These are phyloP conservation scores for Xanthostigma xanthostigma DNA, from an alignment of 2,888 invertebrate genomes.

Conservation along the genomic window DNA sequence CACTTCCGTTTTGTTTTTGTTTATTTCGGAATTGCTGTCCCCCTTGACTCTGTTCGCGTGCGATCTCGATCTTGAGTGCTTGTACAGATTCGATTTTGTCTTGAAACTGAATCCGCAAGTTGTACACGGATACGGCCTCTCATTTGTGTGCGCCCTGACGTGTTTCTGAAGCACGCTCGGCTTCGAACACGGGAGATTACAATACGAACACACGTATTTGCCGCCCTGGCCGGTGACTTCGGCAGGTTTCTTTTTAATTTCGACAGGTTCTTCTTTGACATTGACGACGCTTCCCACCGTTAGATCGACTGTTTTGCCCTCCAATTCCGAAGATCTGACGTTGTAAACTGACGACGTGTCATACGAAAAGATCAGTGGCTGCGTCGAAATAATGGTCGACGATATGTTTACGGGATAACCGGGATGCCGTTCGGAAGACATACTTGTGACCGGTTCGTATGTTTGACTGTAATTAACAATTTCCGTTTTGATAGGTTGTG, in stretches of 20 bases:
- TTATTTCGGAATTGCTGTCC: constrained; percentile 8
- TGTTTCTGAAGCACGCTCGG: constrained; percentile 89
- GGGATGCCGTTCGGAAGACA: too few relatives aligned
- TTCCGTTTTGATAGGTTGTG: too few relatives aligned
- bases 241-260: constrained; percentile 19
- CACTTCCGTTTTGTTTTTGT: constrained; percentile 7
- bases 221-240: constrained; percentile 29
- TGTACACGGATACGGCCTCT: constrained; percentile 79
- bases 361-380: too few relatives aligned
- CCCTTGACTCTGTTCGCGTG: constrained; percentile 30
- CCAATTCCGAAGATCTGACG: too few relatives aligned
- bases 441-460: too few relatives aligned
- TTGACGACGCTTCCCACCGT: constrained; percentile 11
- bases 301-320: constrained; percentile 12
- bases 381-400: too few relatives aligned
- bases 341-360: too few relatives aligned
- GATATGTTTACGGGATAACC: too few relatives aligned
- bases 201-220: constrained; percentile 74
- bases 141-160: constrained; percentile 85
- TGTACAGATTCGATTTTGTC: constrained; percentile 85
- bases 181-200: constrained; percentile 79
- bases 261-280: constrained; percentile 13
- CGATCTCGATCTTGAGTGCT: constrained; percentile 52
- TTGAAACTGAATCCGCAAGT: constrained; percentile 87
- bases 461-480: too few relatives aligned